phyloP scores from a whole-genome alignment of 2,113 vertebrate species.

The Rhinichthys klamathensis region DNA sequence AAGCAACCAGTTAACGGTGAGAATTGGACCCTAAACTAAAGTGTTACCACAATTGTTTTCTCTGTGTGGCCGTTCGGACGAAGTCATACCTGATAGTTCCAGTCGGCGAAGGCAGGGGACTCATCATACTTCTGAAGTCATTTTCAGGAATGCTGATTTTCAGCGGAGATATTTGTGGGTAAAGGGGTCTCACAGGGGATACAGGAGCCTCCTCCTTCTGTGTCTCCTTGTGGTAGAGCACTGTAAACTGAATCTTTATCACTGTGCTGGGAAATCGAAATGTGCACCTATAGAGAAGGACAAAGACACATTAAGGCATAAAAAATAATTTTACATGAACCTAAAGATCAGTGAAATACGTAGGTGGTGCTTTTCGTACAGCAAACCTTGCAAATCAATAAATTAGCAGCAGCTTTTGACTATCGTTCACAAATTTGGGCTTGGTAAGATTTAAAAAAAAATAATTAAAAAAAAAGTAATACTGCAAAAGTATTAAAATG shows the following conservation, averaged over 20 bases:
- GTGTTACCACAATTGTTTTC: not conserved
- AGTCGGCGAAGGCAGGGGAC: conserved; percentile 93
- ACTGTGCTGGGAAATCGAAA: conserved; percentile 96
- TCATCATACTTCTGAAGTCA: conserved; percentile 87
- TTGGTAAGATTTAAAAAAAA: not conserved
- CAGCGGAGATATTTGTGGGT: conserved; percentile 94
- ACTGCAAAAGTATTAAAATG: too few species aligned
- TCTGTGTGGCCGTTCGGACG: not conserved
- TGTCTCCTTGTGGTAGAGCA: conserved; percentile 84
- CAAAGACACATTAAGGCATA: not conserved
- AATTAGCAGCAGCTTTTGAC: not conserved
- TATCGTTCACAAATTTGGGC: not conserved
- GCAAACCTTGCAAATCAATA: not conserved
- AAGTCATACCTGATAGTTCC: conserved; percentile 91
- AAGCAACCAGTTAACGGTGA: too few species aligned
- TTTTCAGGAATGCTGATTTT: conserved; percentile 98
- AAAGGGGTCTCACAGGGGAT: conserved; percentile 83
- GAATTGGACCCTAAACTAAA: too few species aligned
- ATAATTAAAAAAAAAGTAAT: too few species aligned
- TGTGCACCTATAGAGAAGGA: conserved; percentile 81
- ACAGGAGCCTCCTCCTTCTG: conserved; percentile 80
- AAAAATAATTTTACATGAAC: not conserved
- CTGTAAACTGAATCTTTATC: conserved; percentile 96
- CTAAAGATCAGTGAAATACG: not conserved
- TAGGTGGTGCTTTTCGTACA: not conserved